A percentile compares a stretch with the other conserved stretches of the same genome.
Evolutionary conservation across 2,888 invertebrate species (phyloP).

Genomic region (Branchipolynoe longqiensis): DNA sequence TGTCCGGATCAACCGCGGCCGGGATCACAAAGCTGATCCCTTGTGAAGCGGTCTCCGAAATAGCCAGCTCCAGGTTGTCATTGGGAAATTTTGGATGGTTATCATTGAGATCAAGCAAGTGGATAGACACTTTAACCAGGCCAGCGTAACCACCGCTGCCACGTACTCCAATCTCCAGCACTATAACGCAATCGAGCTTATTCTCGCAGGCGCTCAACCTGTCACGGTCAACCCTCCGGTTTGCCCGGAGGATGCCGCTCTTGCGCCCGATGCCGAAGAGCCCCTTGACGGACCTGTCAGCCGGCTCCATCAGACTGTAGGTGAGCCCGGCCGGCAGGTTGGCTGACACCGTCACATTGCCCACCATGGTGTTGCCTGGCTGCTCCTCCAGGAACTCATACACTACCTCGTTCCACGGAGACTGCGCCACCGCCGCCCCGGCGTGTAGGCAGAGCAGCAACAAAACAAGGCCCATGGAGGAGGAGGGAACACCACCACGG

Average conservation of each 20-base stretch:
- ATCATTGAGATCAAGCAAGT: slow-evolving; percentile 66
- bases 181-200: slow-evolving; percentile 53
- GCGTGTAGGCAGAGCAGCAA: neutral
- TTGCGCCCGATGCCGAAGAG: slow-evolving; percentile 64
- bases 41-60: slow-evolving; percentile 59
- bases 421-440: too few relatives aligned
- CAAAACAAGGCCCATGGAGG: neutral
- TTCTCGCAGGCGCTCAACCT: slow-evolving; percentile 63
- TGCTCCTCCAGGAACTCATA: slow-evolving; percentile 51
- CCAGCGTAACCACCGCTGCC: slow-evolving; percentile 56
- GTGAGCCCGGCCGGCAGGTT: neutral
- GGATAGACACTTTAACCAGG: slow-evolving; percentile 52
- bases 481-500: neutral
- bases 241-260: slow-evolving; percentile 64
- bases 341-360: slow-evolving; percentile 27
- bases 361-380: slow-evolving; percentile 11
- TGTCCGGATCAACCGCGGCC: slow-evolving; percentile 66
- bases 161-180: slow-evolving; percentile 48
- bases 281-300: slow-evolving; percentile 16
- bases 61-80: slow-evolving; percentile 51
- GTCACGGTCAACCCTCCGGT: slow-evolving; percentile 66
- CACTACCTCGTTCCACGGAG: slow-evolving; percentile 10
- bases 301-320: slow-evolving; percentile 33
- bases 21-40: slow-evolving; percentile 66
- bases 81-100: slow-evolving; percentile 66